Percentiles rank a stretch among this genome's conserved stretches.
These are phyloP conservation scores for Pungitius pungitius DNA, from an alignment of 2,113 vertebrate genomes.

Conservation along the genomic window DNA sequence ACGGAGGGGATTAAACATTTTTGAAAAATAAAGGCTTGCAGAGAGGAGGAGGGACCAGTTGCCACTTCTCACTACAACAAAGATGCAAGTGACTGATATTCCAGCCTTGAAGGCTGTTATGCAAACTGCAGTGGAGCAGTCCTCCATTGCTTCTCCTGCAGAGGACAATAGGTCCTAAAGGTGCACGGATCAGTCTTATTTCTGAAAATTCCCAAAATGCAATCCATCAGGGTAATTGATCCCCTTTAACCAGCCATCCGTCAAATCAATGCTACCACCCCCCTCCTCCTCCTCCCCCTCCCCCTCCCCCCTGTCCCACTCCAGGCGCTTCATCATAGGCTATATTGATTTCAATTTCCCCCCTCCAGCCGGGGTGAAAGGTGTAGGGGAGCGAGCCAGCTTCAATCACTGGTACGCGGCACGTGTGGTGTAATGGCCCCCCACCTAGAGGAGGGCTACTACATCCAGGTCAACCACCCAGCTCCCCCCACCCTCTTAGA, in stretches of 20 bases:
- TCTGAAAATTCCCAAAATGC: slow-evolving; percentile 63
- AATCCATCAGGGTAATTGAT: slow-evolving; percentile 78
- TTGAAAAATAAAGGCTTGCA: slow-evolving; percentile 68
- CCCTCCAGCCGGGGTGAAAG: slow-evolving; percentile 60
- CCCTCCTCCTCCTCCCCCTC: neutral
- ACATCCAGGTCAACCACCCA: slow-evolving; percentile 67
- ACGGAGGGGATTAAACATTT: slow-evolving; percentile 73
- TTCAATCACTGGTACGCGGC: slow-evolving; percentile 50
- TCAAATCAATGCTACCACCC: slow-evolving; percentile 31
- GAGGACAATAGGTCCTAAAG: slow-evolving; percentile 40
- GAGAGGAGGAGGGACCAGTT: slow-evolving; percentile 65
- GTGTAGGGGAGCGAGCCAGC: slow-evolving; percentile 53
- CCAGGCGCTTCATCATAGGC: slow-evolving; percentile 69
- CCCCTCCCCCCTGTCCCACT: slow-evolving; percentile 42
- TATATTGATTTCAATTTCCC: slow-evolving; percentile 75
- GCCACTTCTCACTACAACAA: slow-evolving; percentile 67
- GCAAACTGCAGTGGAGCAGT: slow-evolving; percentile 38
- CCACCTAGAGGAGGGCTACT: slow-evolving; percentile 32
- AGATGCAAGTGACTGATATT: slow-evolving; percentile 64
- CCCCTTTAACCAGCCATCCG: slow-evolving; percentile 69
- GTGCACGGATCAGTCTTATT: slow-evolving; percentile 52
- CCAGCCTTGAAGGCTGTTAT: slow-evolving; percentile 34
- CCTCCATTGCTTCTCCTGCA: slow-evolving; percentile 5
- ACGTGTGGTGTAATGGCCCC: slow-evolving; percentile 54
- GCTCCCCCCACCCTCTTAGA: neutral